Conservation (phyloP, 2,888 invertebrate species). For the Cyclophora albipunctata region DNA sequence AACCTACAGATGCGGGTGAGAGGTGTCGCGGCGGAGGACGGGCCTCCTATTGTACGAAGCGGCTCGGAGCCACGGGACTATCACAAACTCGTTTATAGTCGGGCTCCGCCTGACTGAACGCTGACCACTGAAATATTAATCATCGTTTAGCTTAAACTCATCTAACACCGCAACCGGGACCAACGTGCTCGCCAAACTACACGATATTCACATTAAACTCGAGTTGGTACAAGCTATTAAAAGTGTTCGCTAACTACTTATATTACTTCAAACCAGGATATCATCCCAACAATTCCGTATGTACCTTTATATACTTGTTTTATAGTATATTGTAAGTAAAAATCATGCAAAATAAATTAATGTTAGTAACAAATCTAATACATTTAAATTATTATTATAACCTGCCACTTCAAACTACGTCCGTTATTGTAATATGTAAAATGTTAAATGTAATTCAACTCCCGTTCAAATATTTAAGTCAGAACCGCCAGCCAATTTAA, state of each 20-base stretch:
- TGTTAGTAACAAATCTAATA: constrained; percentile 29
- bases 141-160: constrained; percentile 49
- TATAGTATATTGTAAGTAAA: neutral
- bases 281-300: constrained; percentile 1
- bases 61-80: constrained; percentile 45
- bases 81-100: constrained; percentile 48
- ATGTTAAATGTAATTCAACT: constrained; percentile 2
- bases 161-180: constrained; percentile 48
- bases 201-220: constrained; percentile 13
- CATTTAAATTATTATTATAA: too few species aligned
- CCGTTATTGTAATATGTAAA: too few species aligned
- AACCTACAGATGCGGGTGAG: constrained; percentile 68
- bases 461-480: neutral
- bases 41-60: constrained; percentile 47
- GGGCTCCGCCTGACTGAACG: constrained; percentile 68
- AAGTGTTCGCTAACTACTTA: constrained; percentile 1
- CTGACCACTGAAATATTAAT: constrained; percentile 71
- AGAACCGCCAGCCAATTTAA: constrained; percentile 3
- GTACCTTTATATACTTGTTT: too few species aligned
- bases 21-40: constrained; percentile 65
- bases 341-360: constrained; percentile 19
- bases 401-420: too few species aligned
- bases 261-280: constrained; percentile 1
- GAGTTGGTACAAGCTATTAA: constrained; percentile 23
- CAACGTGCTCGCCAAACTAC: constrained; percentile 38